Evolutionary conservation across 2,113 vertebrate genomes (phyloP).

Genomic region (Rhinogobius similis): DNA sequence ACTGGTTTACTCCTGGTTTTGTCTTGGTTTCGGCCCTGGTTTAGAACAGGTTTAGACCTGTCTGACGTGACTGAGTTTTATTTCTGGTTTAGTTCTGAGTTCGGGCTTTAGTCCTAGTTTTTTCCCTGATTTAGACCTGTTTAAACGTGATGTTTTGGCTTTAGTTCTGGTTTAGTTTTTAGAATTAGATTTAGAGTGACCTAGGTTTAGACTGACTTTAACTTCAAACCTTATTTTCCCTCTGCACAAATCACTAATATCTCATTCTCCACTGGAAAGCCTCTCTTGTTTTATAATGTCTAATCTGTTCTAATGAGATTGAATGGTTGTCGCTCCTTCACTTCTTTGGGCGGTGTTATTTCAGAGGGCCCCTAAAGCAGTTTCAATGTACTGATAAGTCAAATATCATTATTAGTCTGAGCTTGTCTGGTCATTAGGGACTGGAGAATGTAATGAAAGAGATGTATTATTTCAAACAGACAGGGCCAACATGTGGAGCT

Average conservation of each 20-base stretch:
- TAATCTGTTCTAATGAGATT: not conserved
- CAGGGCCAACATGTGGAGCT: not conserved
- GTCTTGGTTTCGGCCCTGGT: not conserved
- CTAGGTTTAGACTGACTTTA: too few species aligned
- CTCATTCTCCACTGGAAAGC: not conserved
- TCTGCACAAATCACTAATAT: not conserved
- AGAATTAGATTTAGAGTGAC: too few species aligned
- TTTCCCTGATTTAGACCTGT: too few species aligned
- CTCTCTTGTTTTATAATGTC: not conserved
- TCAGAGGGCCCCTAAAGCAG: not conserved
- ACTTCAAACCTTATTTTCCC: too few species aligned
- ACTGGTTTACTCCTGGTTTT: slow-evolving; percentile 22
- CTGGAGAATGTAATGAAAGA: not conserved
- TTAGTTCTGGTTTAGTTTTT: too few species aligned
- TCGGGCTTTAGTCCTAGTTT: too few species aligned
- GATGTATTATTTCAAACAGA: not conserved
- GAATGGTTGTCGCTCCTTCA: not conserved
- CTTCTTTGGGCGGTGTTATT: not conserved
- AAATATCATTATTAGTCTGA: not conserved
- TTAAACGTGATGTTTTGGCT: too few species aligned
- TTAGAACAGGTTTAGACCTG: not conserved
- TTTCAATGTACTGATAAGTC: not conserved
- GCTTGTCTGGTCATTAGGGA: not conserved
- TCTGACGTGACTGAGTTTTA: too few species aligned
- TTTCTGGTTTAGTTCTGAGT: too few species aligned